Conservation (phyloP, 2,888 invertebrate genomes). For the Macropis europaea region DNA sequence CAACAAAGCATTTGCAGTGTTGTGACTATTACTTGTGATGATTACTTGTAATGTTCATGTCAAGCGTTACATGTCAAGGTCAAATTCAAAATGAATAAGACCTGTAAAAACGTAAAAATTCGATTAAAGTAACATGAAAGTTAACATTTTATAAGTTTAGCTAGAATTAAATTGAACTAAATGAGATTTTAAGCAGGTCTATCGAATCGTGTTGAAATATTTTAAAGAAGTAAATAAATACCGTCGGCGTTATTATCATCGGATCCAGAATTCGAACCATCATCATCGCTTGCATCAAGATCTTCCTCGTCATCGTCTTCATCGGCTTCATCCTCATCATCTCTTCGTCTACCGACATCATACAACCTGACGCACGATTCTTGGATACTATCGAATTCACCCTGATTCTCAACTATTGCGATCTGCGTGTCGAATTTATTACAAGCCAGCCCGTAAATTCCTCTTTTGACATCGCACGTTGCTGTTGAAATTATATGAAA, state of each 20-base stretch:
- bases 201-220: too few species aligned
- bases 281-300: constrained; percentile 83
- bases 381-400: constrained; percentile 90
- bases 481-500: constrained; percentile 81
- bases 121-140: background rate
- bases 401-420: constrained; percentile 94
- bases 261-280: constrained; percentile 79
- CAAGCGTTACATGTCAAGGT: background rate
- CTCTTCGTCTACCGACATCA: constrained; percentile 93
- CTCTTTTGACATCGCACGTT: constrained; percentile 95
- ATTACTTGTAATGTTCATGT: too few species aligned
- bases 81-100: background rate
- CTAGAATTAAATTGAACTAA: background rate
- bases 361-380: constrained; percentile 95
- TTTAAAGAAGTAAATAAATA: constrained; percentile 44
- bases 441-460: constrained; percentile 92
- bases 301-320: constrained; percentile 85
- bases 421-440: constrained; percentile 93
- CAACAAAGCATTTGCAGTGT: background rate
- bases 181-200: too few species aligned
- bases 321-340: constrained; percentile 93
- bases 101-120: background rate
- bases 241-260: constrained; percentile 80
- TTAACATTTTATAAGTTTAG: too few species aligned
- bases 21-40: background rate